phyloP scores from a whole-genome alignment of 2,113 vertebrate genomes.

The Poeciliopsis retropinna region DNA sequence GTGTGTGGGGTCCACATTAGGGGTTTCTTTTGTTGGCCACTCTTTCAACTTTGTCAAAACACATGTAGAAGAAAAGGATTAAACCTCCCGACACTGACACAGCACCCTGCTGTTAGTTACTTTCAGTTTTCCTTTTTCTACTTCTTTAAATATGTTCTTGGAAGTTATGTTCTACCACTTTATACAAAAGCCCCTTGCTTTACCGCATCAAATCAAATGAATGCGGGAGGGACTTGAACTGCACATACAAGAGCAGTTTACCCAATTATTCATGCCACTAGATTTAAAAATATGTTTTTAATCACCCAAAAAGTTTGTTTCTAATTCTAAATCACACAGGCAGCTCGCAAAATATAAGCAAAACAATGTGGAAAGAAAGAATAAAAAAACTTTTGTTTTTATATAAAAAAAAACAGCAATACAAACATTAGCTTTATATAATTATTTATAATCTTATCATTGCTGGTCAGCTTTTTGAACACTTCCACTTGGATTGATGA shows the following conservation, averaged over 20 bases:
- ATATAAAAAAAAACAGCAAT: too few relatives aligned
- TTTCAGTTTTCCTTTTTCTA: background rate
- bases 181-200: background rate
- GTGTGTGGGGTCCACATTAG: conserved; percentile 64
- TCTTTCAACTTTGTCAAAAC: conserved; percentile 50
- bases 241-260: background rate
- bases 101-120: background rate
- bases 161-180: conserved; percentile 11
- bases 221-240: background rate
- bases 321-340: too few relatives aligned
- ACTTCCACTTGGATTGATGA: background rate
- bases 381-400: too few relatives aligned
- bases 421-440: too few relatives aligned
- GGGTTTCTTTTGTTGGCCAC: conserved; percentile 9
- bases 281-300: too few relatives aligned
- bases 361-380: too few relatives aligned
- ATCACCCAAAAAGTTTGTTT: too few relatives aligned
- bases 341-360: too few relatives aligned
- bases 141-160: too few relatives aligned
- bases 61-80: conserved; percentile 8
- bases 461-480: background rate
- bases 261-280: too few relatives aligned
- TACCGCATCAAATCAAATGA: conserved; percentile 3
- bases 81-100: background rate
- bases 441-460: background rate